phyloP scores from a whole-genome alignment of 1,140 invertebrate species.

The Danaus melanippus region DNA sequence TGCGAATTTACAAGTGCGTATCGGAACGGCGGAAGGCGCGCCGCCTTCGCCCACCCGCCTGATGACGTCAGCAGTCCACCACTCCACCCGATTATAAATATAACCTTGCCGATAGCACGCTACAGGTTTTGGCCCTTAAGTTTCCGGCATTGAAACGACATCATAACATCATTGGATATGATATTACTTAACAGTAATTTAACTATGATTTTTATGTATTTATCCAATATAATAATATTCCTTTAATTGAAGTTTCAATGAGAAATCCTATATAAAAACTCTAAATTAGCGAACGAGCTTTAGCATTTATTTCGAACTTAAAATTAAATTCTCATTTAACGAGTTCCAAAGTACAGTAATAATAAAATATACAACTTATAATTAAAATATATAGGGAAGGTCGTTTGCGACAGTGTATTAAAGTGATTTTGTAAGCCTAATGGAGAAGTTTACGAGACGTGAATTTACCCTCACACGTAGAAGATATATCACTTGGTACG shows the following conservation, averaged over 20 bases:
- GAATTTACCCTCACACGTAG: constrained; percentile 7
- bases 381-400: constrained; percentile 2
- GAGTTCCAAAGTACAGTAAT: background rate
- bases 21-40: constrained; percentile 42
- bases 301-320: too few species aligned
- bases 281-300: too few species aligned
- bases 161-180: constrained; percentile 11
- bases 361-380: background rate
- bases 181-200: too few species aligned
- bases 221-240: too few species aligned
- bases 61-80: constrained; percentile 64
- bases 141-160: constrained; percentile 15
- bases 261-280: too few species aligned
- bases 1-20: constrained; percentile 69
- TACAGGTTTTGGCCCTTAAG: constrained; percentile 56
- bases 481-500: constrained; percentile 7
- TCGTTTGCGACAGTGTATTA: background rate
- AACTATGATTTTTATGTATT: too few species aligned
- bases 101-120: constrained; percentile 59
- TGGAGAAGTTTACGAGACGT: constrained; percentile 16
- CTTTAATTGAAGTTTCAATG: too few species aligned
- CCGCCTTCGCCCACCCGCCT: constrained; percentile 25
- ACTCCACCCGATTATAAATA: constrained; percentile 65
- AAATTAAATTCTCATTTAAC: background rate
- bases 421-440: constrained; percentile 12